Evolutionary conservation across 2,113 vertebrate species (phyloP).

Genomic region (Lophura nycthemera): DNA sequence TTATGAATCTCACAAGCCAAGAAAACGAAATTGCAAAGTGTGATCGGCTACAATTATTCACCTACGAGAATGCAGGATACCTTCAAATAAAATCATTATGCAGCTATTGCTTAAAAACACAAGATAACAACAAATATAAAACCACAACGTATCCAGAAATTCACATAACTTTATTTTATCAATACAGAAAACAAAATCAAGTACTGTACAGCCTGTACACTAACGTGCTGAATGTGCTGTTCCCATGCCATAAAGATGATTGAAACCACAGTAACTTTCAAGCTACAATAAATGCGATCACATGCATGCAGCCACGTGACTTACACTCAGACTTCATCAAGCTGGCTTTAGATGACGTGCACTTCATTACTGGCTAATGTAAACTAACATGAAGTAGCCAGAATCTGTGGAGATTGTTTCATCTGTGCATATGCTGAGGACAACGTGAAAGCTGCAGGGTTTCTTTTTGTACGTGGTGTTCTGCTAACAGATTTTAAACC

Average conservation of each 20-base stretch:
- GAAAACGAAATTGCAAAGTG: not conserved
- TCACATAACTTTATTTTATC: not conserved
- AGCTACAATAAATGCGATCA: not conserved
- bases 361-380: not conserved
- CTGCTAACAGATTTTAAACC: not conserved
- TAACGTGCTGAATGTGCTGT: no score
- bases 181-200: not conserved
- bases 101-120: not conserved
- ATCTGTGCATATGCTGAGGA: not conserved
- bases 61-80: not conserved
- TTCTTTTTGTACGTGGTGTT: not conserved
- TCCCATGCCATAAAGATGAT: not conserved
- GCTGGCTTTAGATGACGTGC: not conserved
- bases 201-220: no score
- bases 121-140: not conserved
- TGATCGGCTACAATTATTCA: not conserved
- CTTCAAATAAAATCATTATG: not conserved
- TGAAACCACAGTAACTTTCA: not conserved
- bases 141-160: not conserved
- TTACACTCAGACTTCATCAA: not conserved
- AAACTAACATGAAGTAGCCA: not conserved
- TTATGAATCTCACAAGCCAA: not conserved
- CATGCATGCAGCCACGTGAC: rapidly evolving
- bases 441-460: not conserved
- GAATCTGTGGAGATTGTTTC: not conserved